phyloP scores from a whole-genome alignment of 2,797 vertebrate species.

The Myripristis jacobus region DNA sequence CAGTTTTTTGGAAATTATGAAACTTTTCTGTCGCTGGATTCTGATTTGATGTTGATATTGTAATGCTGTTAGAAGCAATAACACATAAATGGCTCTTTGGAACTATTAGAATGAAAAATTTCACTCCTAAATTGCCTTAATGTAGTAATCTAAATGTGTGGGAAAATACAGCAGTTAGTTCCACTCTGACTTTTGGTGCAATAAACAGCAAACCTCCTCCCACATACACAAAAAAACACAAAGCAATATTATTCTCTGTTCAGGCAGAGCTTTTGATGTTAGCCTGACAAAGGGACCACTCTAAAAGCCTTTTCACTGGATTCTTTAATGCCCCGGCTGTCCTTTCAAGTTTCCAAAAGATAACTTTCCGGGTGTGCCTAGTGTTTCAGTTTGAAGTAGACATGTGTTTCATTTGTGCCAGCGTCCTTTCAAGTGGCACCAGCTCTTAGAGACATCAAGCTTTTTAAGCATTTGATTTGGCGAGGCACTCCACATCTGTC shows the following conservation, averaged over 20 bases:
- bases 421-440: constrained; percentile 67
- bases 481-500: constrained; percentile 38
- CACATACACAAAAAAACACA: constrained; percentile 72
- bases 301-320: constrained; percentile 74
- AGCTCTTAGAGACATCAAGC: constrained; percentile 40
- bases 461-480: constrained; percentile 51
- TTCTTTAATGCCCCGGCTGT: constrained; percentile 66
- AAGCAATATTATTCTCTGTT: constrained; percentile 74
- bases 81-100: too few relatives aligned
- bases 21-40: too few relatives aligned
- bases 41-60: too few relatives aligned
- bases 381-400: constrained; percentile 66
- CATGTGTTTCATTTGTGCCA: constrained; percentile 72
- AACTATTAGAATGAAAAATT: too few relatives aligned
- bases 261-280: constrained; percentile 78
- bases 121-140: background rate
- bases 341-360: constrained; percentile 78
- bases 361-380: constrained; percentile 76
- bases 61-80: too few relatives aligned
- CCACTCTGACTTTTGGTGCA: constrained; percentile 54
- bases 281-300: constrained; percentile 77
- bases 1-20: background rate
- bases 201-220: constrained; percentile 70
- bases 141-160: background rate
- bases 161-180: constrained; percentile 11